phyloP scores from a whole-genome alignment of 1,140 invertebrate genomes.

The Drosophila equinoxialis region DNA sequence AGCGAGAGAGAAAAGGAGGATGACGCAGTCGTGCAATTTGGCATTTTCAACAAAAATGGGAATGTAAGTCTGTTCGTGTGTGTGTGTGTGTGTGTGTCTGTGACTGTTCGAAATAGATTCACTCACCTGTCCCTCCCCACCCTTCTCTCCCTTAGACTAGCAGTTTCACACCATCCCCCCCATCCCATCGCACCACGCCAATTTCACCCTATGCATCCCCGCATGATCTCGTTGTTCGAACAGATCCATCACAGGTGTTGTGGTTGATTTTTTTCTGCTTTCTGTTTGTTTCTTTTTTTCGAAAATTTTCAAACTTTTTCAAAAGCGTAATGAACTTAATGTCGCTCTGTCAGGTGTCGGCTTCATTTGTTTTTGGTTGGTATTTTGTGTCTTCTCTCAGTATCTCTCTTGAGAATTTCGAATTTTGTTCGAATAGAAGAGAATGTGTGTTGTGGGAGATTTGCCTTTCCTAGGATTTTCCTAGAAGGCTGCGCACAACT shows the following conservation, averaged over 20 bases:
- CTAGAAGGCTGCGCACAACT: too few relatives aligned
- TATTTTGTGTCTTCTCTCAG: too few relatives aligned
- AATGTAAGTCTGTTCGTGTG: conserved; percentile 21
- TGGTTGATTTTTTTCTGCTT: conserved; percentile 29
- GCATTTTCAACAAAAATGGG: conserved; percentile 49
- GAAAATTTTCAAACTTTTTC: conserved; percentile 42
- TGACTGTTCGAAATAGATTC: conserved; percentile 62
- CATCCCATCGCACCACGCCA: background rate
- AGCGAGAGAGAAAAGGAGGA: conserved; percentile 17
- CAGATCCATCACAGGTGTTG: conserved; percentile 54
- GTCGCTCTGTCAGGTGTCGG: conserved; percentile 56
- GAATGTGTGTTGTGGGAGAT: background rate
- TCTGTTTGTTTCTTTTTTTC: conserved; percentile 28
- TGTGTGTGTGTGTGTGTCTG: conserved; percentile 51
- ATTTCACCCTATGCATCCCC: background rate
- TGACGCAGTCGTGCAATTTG: conserved; percentile 76
- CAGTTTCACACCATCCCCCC: background rate
- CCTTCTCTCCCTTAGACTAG: background rate
- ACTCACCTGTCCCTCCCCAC: conserved; percentile 56
- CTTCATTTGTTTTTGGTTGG: conserved; percentile 4
- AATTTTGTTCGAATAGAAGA: background rate
- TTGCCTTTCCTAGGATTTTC: too few relatives aligned
- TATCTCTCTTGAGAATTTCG: background rate
- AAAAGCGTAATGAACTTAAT: conserved; percentile 73
- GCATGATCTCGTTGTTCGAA: conserved; percentile 21